These are phyloP conservation scores for Volucella zonaria DNA, from an alignment of 2,888 invertebrate genomes.

Conservation along the genomic window DNA sequence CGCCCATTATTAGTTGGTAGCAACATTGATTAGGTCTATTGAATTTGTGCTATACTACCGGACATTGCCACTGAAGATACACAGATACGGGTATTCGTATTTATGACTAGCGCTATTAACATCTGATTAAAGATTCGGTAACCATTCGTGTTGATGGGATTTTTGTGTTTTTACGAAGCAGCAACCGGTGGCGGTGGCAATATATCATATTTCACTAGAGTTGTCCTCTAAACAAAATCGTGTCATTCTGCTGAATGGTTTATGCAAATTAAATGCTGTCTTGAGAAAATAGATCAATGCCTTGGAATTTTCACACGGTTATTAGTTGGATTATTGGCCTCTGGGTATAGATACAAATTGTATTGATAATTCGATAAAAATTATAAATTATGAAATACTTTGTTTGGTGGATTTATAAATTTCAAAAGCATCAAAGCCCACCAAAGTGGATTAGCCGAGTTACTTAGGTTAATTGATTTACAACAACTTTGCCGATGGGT, in stretches of 20 bases:
- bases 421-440: neutral
- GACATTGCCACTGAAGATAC: neutral
- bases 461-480: conserved; percentile 35
- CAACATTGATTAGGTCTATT: neutral
- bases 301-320: conserved; percentile 46
- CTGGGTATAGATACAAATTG: neutral
- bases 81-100: neutral
- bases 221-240: conserved; percentile 16
- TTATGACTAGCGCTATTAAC: conserved; percentile 12
- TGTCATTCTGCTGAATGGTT: conserved; percentile 17
- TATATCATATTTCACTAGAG: neutral
- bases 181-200: neutral
- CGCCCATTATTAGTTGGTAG: neutral
- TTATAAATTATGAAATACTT: conserved; percentile 38
- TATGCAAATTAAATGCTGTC: conserved; percentile 7
- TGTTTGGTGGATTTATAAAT: neutral
- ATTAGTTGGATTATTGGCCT: neutral
- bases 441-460: conserved; percentile 16
- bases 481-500: conserved; percentile 5
- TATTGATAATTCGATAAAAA: conserved; percentile 42
- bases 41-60: neutral
- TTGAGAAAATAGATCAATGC: conserved; percentile 54
- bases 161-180: neutral
- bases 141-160: neutral
- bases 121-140: conserved; percentile 18